Percentiles rank a stretch among this genome's conserved stretches.
Conservation (phyloP, 2,113 vertebrate genomes). For the Crotalus tigris region DNA sequence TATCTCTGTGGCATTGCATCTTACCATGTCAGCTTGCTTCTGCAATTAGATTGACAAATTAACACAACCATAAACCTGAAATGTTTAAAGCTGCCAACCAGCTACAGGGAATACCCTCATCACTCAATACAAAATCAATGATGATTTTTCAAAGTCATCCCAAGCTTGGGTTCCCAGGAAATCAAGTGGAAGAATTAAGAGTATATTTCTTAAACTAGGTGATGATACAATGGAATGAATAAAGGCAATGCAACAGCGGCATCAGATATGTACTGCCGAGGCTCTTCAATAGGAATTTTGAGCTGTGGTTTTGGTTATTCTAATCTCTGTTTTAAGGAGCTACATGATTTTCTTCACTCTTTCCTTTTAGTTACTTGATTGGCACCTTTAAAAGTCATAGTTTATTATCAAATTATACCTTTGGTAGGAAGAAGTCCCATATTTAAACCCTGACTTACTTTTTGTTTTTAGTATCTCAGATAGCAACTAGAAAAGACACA, state of each 20-base stretch:
- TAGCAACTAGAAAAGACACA: background rate
- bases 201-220: background rate
- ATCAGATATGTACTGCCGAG: background rate
- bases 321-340: background rate
- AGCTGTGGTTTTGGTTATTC: background rate
- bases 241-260: background rate
- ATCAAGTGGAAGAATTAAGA: background rate
- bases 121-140: background rate
- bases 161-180: background rate
- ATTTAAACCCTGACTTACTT: background rate
- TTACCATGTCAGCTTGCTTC: background rate
- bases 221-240: background rate
- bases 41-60: background rate
- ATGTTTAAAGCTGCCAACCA: background rate
- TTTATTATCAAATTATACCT: rapidly evolving
- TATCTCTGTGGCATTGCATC: background rate
- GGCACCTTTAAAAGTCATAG: background rate
- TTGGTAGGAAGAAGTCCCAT: background rate
- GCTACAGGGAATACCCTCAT: background rate
- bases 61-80: background rate
- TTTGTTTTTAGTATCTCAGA: background rate
- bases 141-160: background rate
- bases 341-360: background rate
- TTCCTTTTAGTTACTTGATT: background rate
- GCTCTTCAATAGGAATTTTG: background rate